Conservation (phyloP, 2,797 vertebrate species). For the Philypnodon macrostomus region DNA sequence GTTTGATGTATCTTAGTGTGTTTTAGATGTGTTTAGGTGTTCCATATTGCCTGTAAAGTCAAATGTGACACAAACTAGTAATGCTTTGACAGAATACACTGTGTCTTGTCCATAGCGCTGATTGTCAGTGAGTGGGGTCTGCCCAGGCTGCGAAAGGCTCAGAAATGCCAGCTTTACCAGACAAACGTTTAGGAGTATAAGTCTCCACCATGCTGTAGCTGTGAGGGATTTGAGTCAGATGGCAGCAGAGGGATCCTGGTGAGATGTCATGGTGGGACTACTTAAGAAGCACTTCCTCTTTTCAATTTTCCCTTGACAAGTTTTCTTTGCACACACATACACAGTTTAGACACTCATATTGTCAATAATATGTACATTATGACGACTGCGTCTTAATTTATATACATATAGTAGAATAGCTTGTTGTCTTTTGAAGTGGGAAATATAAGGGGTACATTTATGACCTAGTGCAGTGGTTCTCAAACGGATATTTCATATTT, state of each 20-base stretch:
- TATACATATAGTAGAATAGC: too few relatives aligned
- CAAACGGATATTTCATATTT: constrained; percentile 24
- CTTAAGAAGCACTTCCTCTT: constrained; percentile 41
- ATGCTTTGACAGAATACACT: constrained; percentile 32
- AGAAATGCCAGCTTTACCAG: constrained; percentile 51
- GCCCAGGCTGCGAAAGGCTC: too few relatives aligned
- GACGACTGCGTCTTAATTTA: constrained; percentile 13
- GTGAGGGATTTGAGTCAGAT: constrained; percentile 57
- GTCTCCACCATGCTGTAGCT: constrained; percentile 31
- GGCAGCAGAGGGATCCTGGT: constrained; percentile 41
- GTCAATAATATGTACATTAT: constrained; percentile 7
- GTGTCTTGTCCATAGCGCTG: constrained; percentile 33
- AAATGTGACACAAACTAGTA: constrained; percentile 21
- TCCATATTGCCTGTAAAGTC: constrained; percentile 19
- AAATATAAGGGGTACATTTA: too few relatives aligned
- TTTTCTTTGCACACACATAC: constrained; percentile 8
- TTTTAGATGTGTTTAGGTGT: constrained; percentile 1
- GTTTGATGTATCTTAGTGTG: constrained; percentile 9
- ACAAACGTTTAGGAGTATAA: constrained; percentile 26
- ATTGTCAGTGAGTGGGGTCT: constrained; percentile 45
- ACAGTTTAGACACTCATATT: not conserved
- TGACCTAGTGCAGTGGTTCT: too few relatives aligned
- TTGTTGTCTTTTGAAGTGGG: too few relatives aligned
- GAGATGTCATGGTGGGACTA: constrained; percentile 51
- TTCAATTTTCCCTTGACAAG: constrained; percentile 22